Conservation (phyloP, 2,797 vertebrate species). For the Enteromius viviparus region DNA sequence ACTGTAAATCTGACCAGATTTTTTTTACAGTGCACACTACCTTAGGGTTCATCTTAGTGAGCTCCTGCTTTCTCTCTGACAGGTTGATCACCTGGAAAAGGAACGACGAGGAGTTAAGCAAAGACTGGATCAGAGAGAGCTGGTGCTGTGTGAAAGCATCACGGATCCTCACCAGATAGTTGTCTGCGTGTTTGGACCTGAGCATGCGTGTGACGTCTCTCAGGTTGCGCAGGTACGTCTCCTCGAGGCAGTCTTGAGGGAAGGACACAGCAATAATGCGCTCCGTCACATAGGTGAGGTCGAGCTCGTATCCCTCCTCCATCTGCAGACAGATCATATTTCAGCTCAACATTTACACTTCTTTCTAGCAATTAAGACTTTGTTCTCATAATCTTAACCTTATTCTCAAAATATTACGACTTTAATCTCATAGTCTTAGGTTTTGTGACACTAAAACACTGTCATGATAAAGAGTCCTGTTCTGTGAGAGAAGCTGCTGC, state of each 20-base stretch:
- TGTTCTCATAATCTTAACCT: too few relatives aligned
- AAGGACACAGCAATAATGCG: constrained; percentile 95
- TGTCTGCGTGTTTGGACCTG: constrained; percentile 94
- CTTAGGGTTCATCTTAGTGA: constrained; percentile 93
- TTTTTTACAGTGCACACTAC: constrained; percentile 68
- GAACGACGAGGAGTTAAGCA: constrained; percentile 16
- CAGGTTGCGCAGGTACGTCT: constrained; percentile 87
- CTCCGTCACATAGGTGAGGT: constrained; percentile 95
- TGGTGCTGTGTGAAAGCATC: not conserved
- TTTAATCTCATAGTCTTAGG: too few relatives aligned
- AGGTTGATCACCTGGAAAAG: constrained; percentile 89
- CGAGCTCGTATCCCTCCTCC: constrained; percentile 93
- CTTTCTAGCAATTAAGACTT: too few relatives aligned
- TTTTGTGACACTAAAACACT: too few relatives aligned
- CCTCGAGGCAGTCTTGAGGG: constrained; percentile 86
- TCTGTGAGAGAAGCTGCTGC: not conserved
- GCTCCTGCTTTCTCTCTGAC: constrained; percentile 91
- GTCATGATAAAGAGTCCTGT: not conserved
- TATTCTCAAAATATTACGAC: too few relatives aligned
- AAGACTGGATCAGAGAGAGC: not conserved
- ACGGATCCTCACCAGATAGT: constrained; percentile 89
- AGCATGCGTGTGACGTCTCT: constrained; percentile 95
- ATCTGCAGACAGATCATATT: constrained; percentile 67
- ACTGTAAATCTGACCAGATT: not conserved
- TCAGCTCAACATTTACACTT: too few relatives aligned